phyloP scores from a whole-genome alignment of 2,888 invertebrate species.

The Phlogophora meticulosa region DNA sequence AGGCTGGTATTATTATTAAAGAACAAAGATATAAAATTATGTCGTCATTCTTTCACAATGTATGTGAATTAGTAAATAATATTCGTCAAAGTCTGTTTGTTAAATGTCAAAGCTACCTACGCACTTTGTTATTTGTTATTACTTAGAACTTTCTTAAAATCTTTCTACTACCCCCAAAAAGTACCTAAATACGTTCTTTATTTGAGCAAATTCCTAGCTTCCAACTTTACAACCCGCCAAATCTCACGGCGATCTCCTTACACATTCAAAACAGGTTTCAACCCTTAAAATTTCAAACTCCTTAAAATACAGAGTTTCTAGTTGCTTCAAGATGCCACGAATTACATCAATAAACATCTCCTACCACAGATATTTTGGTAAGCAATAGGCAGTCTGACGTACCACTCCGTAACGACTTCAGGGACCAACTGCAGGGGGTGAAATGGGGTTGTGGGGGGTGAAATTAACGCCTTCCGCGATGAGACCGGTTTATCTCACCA shows the following conservation, averaged over 20 bases:
- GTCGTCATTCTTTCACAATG: no score
- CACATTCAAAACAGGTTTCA: constrained; percentile 1
- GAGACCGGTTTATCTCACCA: constrained; percentile 30
- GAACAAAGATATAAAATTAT: not conserved
- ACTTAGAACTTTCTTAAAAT: no score
- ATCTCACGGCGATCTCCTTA: not conserved
- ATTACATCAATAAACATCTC: constrained; percentile 11
- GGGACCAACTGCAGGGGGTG: constrained; percentile 24
- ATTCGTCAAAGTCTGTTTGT: no score
- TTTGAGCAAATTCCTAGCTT: not conserved
- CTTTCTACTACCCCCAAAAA: no score
- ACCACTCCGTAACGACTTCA: constrained; percentile 29
- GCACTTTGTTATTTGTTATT: no score
- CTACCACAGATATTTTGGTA: constrained; percentile 24
- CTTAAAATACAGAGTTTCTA: constrained; percentile 6
- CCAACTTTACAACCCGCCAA: not conserved
- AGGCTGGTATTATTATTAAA: no score
- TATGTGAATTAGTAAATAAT: no score
- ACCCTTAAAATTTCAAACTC: not conserved
- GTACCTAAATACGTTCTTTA: not conserved
- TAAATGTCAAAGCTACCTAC: no score
- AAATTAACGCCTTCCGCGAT: constrained; percentile 37
- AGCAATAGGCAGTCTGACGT: constrained; percentile 10
- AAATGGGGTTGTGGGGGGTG: constrained; percentile 17
- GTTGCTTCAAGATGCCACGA: constrained; percentile 19